Percentiles rank a stretch among this genome's conserved stretches.
Evolutionary conservation across 2,888 invertebrate species (phyloP).

Genomic region (Eupithecia subumbrata): DNA sequence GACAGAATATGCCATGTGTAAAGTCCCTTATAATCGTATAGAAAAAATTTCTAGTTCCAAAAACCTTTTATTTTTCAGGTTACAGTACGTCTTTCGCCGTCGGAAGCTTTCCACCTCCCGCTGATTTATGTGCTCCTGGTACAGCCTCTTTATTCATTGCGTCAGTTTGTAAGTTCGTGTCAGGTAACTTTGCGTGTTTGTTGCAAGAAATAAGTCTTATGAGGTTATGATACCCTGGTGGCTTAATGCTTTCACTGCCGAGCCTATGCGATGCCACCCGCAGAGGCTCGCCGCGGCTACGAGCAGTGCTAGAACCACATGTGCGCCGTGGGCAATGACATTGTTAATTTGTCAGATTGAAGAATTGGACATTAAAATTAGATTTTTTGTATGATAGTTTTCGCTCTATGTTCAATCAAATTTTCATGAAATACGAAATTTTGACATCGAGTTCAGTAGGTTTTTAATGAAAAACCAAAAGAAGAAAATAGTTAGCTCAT

Average conservation of each 20-base stretch:
- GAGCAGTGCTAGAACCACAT: no score
- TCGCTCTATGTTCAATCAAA: no score
- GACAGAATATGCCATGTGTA: conserved; percentile 2
- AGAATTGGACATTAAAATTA: no score
- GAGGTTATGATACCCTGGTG: neutral
- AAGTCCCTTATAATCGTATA: conserved; percentile 2
- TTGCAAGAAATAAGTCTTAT: neutral
- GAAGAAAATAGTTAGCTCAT: no score
- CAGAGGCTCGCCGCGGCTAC: no score
- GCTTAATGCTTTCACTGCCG: neutral
- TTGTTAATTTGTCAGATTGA: no score
- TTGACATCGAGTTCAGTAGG: no score
- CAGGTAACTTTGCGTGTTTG: conserved; percentile 10
- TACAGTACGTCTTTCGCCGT: conserved; percentile 28
- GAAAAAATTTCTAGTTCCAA: neutral
- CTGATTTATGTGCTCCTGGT: conserved; percentile 44
- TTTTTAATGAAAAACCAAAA: no score
- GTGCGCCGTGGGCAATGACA: no score
- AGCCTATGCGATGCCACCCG: neutral
- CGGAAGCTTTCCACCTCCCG: conserved; percentile 44
- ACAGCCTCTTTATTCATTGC: conserved; percentile 29
- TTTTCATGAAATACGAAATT: no score
- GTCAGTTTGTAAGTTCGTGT: conserved; percentile 12
- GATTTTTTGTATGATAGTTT: no score
- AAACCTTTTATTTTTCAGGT: conserved; percentile 27